phyloP scores from a whole-genome alignment of 2,888 invertebrate species.

The Odontocerum albicorne region DNA sequence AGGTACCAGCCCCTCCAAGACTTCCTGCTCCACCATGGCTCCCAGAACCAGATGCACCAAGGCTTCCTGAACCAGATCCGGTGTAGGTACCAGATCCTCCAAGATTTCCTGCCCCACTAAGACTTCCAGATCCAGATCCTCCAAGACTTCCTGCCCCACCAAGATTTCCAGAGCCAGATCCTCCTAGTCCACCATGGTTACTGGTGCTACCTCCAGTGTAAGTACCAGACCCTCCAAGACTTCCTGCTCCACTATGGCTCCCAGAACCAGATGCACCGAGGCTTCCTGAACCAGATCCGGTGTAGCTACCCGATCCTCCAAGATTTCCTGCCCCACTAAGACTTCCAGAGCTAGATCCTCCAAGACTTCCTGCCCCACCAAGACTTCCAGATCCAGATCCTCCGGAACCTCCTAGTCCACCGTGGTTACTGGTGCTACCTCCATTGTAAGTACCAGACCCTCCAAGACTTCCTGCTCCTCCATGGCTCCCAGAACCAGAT shows the following conservation, averaged over 20 bases:
- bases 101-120: slow-evolving; percentile 32
- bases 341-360: too few species aligned
- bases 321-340: too few species aligned
- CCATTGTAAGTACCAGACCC: background rate
- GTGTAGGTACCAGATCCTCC: too few species aligned
- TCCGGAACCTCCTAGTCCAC: background rate
- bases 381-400: too few species aligned
- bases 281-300: too few species aligned
- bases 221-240: too few species aligned
- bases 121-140: slow-evolving; percentile 24
- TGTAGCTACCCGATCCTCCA: too few species aligned
- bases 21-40: slow-evolving; percentile 11
- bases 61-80: background rate
- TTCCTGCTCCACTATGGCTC: too few species aligned
- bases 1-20: background rate
- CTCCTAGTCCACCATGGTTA: too few species aligned
- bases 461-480: slow-evolving; percentile 4
- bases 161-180: background rate
- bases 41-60: slow-evolving; percentile 2
- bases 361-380: too few species aligned
- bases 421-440: background rate
- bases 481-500: slow-evolving; percentile 11
- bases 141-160: background rate
- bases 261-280: too few species aligned
- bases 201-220: too few species aligned